Base-by-base conservation (phyloP, 2,888 invertebrate species). In the Caenorhabditis panamensis region DNA sequence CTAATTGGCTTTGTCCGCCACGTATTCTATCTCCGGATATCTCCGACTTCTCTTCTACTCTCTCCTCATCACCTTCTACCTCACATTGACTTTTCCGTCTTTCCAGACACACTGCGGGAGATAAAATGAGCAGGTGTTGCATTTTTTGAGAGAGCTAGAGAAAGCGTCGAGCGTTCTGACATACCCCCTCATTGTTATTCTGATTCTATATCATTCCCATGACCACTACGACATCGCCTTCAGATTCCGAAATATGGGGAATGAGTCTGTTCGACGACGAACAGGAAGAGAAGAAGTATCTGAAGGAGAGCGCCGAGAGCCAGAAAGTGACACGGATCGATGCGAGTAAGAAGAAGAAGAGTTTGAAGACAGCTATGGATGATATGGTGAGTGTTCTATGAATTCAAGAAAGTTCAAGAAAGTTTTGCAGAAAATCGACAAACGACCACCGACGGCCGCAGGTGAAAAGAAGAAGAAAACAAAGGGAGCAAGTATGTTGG, bases 401-500 rank as follows among this genome's bases (percentile, higher is more conserved):
- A 13, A 13, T 6, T 2, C 41, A 16, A 41, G 5, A 13, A 41
- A 13, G 8, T 9, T 9, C 5, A 41, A 3, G 13, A 41, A 5
- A 41, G 9, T 16, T 1, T 41, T 64, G 2, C 59, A 66, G 66
- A 49, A 63, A 24, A 31, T 49, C 31, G 61, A 66, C 24, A 54
- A 66, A 31, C 47, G 73, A 28, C 72, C 67, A 37, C 72, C 78
- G 41, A 72, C 72, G 16, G 31, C 66, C 4, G 78, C 61, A 16
- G 54, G 37, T 22, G 66, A 75, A 41, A 81, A 77, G 69, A 49
- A 54, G 49, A 79, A 79, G 71, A 86, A 84, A 68, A 69, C 72
- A 18, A 88, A 85, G 59, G 91, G 91, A 9, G 85, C 86, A 5
- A 86, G 87, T 59, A 68, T 91, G 78, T 79, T 90, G 41, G 85